Evolutionary conservation across 2,113 vertebrate species (phyloP).

Genomic region (Phyllostomus discolor): DNA sequence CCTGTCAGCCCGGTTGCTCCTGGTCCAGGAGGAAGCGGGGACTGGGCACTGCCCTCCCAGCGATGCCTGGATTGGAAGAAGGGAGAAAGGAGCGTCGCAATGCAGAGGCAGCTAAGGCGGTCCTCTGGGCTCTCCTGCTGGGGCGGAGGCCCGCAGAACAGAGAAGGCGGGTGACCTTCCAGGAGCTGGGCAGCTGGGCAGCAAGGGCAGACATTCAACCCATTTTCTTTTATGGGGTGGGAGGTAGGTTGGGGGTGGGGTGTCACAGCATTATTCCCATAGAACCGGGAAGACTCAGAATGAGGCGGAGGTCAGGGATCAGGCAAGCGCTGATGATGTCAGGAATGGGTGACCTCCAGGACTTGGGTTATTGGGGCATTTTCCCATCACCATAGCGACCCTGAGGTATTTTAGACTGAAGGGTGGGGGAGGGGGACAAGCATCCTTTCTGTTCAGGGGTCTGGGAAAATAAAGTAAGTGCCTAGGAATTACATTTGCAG

Average conservation of each 20-base stretch:
- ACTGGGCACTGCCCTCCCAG: constrained; percentile 3
- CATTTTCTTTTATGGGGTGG: not conserved
- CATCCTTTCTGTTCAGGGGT: constrained; percentile 7
- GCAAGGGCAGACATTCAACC: not conserved
- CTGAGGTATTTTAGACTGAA: constrained; percentile 23
- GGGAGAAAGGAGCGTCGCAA: not conserved
- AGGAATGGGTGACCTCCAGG: not conserved
- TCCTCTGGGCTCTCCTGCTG: not conserved
- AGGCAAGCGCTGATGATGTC: not conserved
- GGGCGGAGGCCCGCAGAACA: not conserved
- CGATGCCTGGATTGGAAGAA: not conserved
- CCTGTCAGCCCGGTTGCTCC: not conserved
- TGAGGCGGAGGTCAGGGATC: constrained; percentile 17
- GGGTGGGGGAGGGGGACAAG: not conserved
- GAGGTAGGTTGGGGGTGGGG: not conserved
- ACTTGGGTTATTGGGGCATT: not conserved
- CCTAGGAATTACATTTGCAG: not conserved
- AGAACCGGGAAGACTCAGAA: not conserved
- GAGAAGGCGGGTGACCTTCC: constrained; percentile 31
- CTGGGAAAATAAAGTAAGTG: not conserved
- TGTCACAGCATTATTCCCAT: not conserved
- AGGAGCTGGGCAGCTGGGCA: not conserved
- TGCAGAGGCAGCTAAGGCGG: not conserved
- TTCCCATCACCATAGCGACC: constrained; percentile 58
- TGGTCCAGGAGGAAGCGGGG: not conserved